Base-by-base conservation (phyloP, 2,888 invertebrate species). In the Drosophila neotestacea region DNA sequence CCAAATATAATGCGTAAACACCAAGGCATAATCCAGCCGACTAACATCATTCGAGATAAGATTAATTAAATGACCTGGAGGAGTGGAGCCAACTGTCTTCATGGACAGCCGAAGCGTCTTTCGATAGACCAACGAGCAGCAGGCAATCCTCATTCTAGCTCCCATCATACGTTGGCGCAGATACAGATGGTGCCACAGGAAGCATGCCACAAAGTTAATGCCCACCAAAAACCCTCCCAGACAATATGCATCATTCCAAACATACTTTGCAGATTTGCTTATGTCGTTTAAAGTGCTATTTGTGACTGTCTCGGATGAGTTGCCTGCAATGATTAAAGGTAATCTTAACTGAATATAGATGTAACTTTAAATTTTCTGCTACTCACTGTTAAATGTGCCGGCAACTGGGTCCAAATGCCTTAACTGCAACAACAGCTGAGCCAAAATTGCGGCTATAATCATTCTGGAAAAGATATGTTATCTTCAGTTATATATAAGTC, bases 31-130 rank as follows among this genome's bases (percentile, higher is more conserved):
- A 92, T 99, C 98, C 90, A 99, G 96, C 36, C 98, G 95, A 91
- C 96, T 96, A 6, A 98, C 97, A 92, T 99, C 99, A 90, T 98
- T 98, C 5, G 98, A 98, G 60, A 99, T 94, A 2, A 99, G 93
- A 93, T 98, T 98, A 11, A 98, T 96, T 56, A 99, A 95, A 92
- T 98, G 97, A 0, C 98, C 98, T 0, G 96, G 96, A 0, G 98
- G 91, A 6, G 96, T 96, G 85, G 95, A 94, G 1, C 95, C 95
- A 48, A 96, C 92, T 0, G 96, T 94, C 16, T 94, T 94, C 91
- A 95, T 95, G 73, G 96, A 96, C 9, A 97, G 92, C 16, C 94
- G 93, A 22, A 96, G 92, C 0, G 95, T 94, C 95, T 96, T 89
- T 38, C 81, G 77, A 47, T 79, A 86, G 48, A 86, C 82, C 41